Conservation (phyloP, 1,140 invertebrate genomes). For the Gonatopus flavifemur region DNA sequence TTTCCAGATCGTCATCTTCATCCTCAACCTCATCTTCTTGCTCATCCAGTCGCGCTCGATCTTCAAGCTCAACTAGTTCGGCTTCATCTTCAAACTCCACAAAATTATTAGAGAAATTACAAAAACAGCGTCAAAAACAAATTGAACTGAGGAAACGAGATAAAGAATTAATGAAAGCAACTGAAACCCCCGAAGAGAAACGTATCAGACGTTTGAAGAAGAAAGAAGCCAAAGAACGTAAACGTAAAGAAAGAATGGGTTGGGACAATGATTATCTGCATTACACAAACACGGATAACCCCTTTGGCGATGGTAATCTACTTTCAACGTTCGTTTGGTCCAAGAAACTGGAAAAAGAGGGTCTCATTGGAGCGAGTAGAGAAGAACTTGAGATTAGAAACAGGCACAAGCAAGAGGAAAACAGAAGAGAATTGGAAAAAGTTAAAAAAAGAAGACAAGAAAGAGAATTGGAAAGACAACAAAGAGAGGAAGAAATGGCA, state of each 20-base stretch:
- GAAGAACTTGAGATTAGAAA: conserved; percentile 87
- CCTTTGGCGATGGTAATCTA: conserved; percentile 95
- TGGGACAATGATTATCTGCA: conserved; percentile 96
- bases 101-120: conserved; percentile 70
- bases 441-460: conserved; percentile 89
- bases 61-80: conserved; percentile 29
- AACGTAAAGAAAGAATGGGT: conserved; percentile 86
- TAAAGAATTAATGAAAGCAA: conserved; percentile 84
- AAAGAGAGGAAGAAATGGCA: conserved; percentile 87
- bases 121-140: conserved; percentile 69
- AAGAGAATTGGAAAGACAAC: conserved; percentile 86
- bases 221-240: conserved; percentile 89
- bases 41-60: conserved; percentile 15
- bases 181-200: conserved; percentile 96
- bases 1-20: conserved; percentile 21
- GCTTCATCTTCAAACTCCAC: conserved; percentile 63
- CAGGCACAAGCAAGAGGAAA: conserved; percentile 86
- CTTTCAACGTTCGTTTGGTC: conserved; percentile 94
- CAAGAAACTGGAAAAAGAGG: conserved; percentile 96
- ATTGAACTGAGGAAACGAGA: conserved; percentile 69
- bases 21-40: conserved; percentile 33
- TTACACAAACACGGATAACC: conserved; percentile 98
- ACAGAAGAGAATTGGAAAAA: conserved; percentile 85
- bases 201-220: conserved; percentile 81
- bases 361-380: conserved; percentile 73